Evolutionary conservation across 2,113 vertebrate species (phyloP).

Genomic region (Xyliphius kryptos): DNA sequence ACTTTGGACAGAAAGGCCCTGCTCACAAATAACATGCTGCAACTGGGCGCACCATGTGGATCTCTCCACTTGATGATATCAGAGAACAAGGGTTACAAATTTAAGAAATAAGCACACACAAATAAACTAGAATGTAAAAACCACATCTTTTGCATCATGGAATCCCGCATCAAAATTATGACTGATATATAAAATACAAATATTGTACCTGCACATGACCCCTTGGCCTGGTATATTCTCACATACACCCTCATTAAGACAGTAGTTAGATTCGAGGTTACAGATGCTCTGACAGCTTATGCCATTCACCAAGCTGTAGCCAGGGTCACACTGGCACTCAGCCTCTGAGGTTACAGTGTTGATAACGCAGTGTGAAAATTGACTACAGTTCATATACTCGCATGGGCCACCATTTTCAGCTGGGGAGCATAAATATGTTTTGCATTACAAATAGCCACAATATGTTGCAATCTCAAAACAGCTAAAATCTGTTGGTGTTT

Average conservation of each 20-base stretch:
- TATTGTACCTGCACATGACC: conserved; percentile 77
- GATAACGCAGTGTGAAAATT: conserved; percentile 74
- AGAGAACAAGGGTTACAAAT: too few relatives aligned
- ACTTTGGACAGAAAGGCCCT: too few relatives aligned
- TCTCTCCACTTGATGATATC: too few relatives aligned
- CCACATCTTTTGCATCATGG: too few relatives aligned
- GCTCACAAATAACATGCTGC: too few relatives aligned
- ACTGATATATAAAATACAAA: too few relatives aligned
- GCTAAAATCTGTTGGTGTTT: conserved; percentile 36
- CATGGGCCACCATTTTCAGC: conserved; percentile 79
- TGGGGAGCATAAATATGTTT: conserved; percentile 45
- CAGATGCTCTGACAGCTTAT: conserved; percentile 73
- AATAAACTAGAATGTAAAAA: too few relatives aligned
- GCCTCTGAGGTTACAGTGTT: conserved; percentile 73
- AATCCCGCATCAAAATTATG: too few relatives aligned
- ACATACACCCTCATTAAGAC: conserved; percentile 71
- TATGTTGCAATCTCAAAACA: background rate
- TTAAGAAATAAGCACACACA: too few relatives aligned
- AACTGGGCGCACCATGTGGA: too few relatives aligned
- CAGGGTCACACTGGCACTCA: conserved; percentile 75
- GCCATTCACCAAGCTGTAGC: conserved; percentile 59
- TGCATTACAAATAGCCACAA: too few relatives aligned
- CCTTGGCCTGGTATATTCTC: conserved; percentile 70
- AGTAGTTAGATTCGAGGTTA: conserved; percentile 62
- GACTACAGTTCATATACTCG: conserved; percentile 80